A percentile compares a stretch with the other conserved stretches of the same genome.
Evolutionary conservation across 2,888 invertebrate genomes (phyloP).

Genomic region (Heteromurus nitidus): DNA sequence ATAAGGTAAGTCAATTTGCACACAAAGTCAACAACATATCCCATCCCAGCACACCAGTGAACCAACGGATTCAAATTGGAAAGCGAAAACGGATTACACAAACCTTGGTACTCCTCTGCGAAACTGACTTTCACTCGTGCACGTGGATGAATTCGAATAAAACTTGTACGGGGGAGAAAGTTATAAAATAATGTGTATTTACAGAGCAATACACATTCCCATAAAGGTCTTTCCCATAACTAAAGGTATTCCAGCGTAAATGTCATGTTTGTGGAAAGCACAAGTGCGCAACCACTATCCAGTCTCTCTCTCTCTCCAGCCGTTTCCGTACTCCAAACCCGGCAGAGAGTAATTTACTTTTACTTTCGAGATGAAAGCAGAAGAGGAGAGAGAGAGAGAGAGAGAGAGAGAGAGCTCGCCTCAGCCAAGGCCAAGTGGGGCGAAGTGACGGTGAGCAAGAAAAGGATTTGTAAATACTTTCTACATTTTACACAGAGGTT

Average conservation of each 20-base stretch:
- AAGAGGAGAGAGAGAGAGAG: not conserved
- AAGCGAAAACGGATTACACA: too few species aligned
- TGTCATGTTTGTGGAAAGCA: slow-evolving; percentile 25
- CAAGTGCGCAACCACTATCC: not conserved
- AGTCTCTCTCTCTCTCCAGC: not conserved
- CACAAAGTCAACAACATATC: too few species aligned
- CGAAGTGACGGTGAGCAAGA: not conserved
- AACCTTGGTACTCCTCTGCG: too few species aligned
- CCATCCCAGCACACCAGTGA: too few species aligned
- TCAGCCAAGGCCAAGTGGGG: not conserved
- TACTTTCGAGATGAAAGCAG: not conserved
- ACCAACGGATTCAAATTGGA: too few species aligned
- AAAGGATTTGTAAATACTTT: not conserved
- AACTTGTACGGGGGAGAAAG: not conserved
- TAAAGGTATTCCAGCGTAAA: slow-evolving; percentile 41
- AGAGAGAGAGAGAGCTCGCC: not conserved
- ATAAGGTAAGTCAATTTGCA: too few species aligned
- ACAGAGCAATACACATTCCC: not conserved
- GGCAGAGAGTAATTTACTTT: not conserved
- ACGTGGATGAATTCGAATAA: not conserved
- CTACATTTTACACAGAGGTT: not conserved
- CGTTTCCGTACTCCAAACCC: not conserved
- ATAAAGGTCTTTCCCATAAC: slow-evolving; percentile 10
- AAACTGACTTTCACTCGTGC: too few species aligned
- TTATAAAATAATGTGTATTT: too few species aligned